Evolutionary conservation across 2,888 invertebrate genomes (phyloP).

Genomic region (Harpalus rufipes): DNA sequence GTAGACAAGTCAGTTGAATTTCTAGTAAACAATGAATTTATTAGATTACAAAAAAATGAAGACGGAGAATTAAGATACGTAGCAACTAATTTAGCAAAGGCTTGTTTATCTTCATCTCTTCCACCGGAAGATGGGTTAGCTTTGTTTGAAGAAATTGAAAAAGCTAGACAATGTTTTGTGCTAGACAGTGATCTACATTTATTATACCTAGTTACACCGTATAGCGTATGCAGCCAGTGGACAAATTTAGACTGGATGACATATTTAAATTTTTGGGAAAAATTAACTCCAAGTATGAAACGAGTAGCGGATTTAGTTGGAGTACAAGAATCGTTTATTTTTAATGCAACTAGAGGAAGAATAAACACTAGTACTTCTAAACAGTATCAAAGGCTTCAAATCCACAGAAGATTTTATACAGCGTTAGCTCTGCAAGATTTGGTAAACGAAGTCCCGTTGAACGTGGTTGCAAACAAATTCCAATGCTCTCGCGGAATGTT

Average conservation of each 20-base stretch:
- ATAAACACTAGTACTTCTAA: constrained; percentile 80
- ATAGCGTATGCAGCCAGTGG: constrained; percentile 90
- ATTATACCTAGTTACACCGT: constrained; percentile 96
- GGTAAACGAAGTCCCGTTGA: constrained; percentile 92
- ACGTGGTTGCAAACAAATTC: constrained; percentile 90
- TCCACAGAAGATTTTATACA: constrained; percentile 91
- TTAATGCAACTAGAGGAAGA: constrained; percentile 86
- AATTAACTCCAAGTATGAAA: constrained; percentile 87
- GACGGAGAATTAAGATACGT: constrained; percentile 80
- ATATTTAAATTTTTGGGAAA: constrained; percentile 90
- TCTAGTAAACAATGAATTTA: constrained; percentile 89
- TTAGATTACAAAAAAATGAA: constrained; percentile 81
- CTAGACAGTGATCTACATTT: constrained; percentile 97
- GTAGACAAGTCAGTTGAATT: constrained; percentile 83
- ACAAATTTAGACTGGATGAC: constrained; percentile 90
- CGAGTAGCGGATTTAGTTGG: constrained; percentile 94
- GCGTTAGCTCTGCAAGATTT: constrained; percentile 95
- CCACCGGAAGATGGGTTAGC: constrained; percentile 96
- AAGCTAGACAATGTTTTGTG: constrained; percentile 93
- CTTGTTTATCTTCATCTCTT: constrained; percentile 94
- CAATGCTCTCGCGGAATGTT: constrained; percentile 92
- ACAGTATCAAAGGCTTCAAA: constrained; percentile 78
- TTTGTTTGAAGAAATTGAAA: constrained; percentile 93
- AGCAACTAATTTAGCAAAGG: constrained; percentile 93
- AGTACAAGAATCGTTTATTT: constrained; percentile 91